A percentile compares a stretch with the other conserved stretches of the same genome.
Evolutionary conservation across 2,888 invertebrate species (phyloP).

Genomic region (Tetragnatha montana): DNA sequence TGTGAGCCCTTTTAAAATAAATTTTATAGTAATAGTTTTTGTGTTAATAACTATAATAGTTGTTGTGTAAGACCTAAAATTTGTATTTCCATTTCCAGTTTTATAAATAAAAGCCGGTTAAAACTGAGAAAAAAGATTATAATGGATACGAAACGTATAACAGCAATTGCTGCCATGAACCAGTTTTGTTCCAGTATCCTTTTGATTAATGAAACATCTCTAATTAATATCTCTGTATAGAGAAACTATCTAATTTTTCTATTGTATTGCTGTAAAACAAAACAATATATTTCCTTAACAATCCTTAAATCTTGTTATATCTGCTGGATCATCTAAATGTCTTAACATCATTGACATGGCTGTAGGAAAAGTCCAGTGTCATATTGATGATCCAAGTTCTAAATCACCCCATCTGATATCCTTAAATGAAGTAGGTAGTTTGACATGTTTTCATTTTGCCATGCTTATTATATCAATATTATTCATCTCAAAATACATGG

Average conservation of each 20-base stretch:
- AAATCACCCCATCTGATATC: constrained; percentile 43
- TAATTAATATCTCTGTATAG: not conserved
- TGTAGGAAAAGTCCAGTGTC: constrained; percentile 44
- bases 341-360: constrained; percentile 52
- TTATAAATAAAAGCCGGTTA: constrained; percentile 34
- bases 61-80: not conserved
- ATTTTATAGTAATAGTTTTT: too few species aligned
- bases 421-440: constrained; percentile 51
- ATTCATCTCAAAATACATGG: too few species aligned
- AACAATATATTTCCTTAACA: constrained; percentile 17
- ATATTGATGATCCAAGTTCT: constrained; percentile 23
- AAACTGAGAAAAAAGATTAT: constrained; percentile 44
- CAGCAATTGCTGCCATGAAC: constrained; percentile 48
- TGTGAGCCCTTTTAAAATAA: not conserved
- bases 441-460: not conserved
- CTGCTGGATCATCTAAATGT: constrained; percentile 53
- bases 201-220: constrained; percentile 1
- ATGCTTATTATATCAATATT: too few species aligned
- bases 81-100: constrained; percentile 26
- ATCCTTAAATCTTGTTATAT: constrained; percentile 32
- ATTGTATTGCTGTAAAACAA: not conserved
- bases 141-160: constrained; percentile 39
- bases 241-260: not conserved
- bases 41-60: too few species aligned
- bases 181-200: constrained; percentile 66